phyloP scores from a whole-genome alignment of 2,888 invertebrate genomes.

The Liodrosophila aerea region DNA sequence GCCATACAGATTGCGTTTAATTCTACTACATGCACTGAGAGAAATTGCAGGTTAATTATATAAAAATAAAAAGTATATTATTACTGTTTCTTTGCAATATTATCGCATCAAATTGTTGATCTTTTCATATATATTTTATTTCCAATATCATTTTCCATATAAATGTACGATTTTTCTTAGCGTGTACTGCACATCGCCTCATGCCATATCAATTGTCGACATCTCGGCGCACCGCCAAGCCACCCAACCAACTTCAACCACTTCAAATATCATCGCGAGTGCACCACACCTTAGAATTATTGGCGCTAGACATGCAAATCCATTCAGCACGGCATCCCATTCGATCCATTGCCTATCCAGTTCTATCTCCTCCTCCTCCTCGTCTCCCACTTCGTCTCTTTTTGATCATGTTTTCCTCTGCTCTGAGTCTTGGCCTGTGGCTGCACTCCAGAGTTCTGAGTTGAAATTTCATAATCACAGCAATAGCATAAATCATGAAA shows the following conservation, averaged over 20 bases:
- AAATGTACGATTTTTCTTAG: background rate
- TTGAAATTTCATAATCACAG: conserved; percentile 67
- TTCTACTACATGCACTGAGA: conserved; percentile 26
- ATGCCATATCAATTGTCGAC: conserved; percentile 72
- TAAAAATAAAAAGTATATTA: too few species aligned
- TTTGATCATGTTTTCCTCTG: background rate
- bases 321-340: conserved; percentile 46
- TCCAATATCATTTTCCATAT: too few species aligned
- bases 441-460: conserved; percentile 20
- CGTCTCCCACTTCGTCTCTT: background rate
- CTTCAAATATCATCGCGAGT: conserved; percentile 67
- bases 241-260: conserved; percentile 33
- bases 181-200: conserved; percentile 49
- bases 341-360: conserved; percentile 16
- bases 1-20: conserved; percentile 35
- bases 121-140: too few species aligned
- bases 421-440: too few species aligned
- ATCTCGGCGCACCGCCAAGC: conserved; percentile 56
- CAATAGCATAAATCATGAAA: conserved; percentile 70
- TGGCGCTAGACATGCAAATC: conserved; percentile 79
- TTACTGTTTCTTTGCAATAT: too few species aligned
- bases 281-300: conserved; percentile 76
- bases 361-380: background rate
- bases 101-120: too few species aligned
- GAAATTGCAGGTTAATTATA: too few species aligned